These are phyloP conservation scores for Microcebus griseorufus DNA, from an alignment of 2,113 vertebrate genomes.

Conservation along the genomic window DNA sequence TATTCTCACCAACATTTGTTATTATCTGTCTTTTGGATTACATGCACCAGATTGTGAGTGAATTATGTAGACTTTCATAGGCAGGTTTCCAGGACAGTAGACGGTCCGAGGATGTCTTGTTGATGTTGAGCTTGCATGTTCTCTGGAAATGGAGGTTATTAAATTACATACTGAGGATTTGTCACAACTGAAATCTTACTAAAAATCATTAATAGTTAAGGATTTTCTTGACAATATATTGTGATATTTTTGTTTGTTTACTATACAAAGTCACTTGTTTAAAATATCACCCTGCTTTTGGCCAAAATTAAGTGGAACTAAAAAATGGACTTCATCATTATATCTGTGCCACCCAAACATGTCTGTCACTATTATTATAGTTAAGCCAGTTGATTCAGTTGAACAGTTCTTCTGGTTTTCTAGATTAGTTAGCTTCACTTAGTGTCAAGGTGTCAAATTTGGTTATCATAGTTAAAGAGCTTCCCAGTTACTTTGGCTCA, in stretches of 20 bases:
- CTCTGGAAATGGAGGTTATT: constrained; percentile 7
- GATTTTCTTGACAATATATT: not conserved
- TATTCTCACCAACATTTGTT: not conserved
- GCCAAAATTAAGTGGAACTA: not conserved
- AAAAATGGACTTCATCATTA: not conserved
- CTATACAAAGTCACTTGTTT: not conserved
- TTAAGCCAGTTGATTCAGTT: not conserved
- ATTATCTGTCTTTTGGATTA: not conserved
- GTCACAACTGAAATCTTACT: not conserved
- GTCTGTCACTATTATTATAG: not conserved
- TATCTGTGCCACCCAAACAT: not conserved
- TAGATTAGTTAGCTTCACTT: not conserved
- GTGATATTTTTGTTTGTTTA: not conserved
- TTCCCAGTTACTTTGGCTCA: not conserved
- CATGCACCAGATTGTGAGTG: not conserved
- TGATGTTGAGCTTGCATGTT: not conserved
- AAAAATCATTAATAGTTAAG: constrained; percentile 15
- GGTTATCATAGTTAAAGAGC: not conserved
- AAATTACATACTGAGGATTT: constrained; percentile 9
- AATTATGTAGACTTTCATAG: not conserved
- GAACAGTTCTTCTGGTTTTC: not conserved
- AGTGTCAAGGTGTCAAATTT: not conserved
- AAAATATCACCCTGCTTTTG: not conserved
- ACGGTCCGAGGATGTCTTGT: not conserved
- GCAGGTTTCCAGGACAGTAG: not conserved